phyloP scores from a whole-genome alignment of 2,113 vertebrate genomes.

The Dasypus novemcinctus region DNA sequence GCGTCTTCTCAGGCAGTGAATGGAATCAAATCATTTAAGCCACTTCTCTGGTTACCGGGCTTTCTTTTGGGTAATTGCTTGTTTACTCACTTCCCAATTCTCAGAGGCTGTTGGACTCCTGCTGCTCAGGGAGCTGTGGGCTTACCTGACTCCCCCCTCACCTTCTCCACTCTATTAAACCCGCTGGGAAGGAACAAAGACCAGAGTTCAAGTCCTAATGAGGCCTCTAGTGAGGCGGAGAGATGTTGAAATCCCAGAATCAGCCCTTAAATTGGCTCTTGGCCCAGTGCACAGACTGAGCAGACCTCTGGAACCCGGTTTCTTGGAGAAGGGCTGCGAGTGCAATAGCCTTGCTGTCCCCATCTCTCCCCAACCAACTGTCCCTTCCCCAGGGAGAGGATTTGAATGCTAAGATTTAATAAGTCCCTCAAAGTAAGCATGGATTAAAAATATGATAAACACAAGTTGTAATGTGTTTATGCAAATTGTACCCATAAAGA shows the following conservation, averaged over 20 bases:
- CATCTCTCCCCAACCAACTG: background rate
- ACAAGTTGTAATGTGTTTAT: too few species aligned
- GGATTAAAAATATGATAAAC: constrained; percentile 54
- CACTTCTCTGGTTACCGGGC: constrained; percentile 8
- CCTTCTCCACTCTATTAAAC: constrained; percentile 42
- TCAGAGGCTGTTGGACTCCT: constrained; percentile 59
- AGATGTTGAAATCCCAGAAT: constrained; percentile 53
- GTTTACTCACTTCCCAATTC: constrained; percentile 55
- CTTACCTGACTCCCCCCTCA: constrained; percentile 2
- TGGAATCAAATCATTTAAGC: constrained; percentile 46
- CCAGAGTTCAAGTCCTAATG: constrained; percentile 76
- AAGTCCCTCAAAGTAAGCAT: constrained; percentile 3
- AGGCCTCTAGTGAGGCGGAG: constrained; percentile 72
- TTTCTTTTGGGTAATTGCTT: constrained; percentile 67
- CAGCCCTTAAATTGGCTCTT: constrained; percentile 65
- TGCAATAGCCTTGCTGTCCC: background rate
- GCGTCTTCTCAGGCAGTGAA: constrained; percentile 4
- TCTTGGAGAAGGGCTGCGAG: background rate
- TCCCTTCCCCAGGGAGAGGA: background rate
- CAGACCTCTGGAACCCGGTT: background rate
- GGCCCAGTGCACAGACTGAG: constrained; percentile 45
- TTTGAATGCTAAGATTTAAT: background rate
- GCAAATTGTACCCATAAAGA: constrained; percentile 28
- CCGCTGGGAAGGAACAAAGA: constrained; percentile 66
- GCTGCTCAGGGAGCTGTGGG: constrained; percentile 50